A percentile compares a stretch with the other conserved stretches of the same genome.
These are phyloP conservation scores for Rhinichthys osculus DNA, from an alignment of 2,797 vertebrate species.

Conservation along the genomic window DNA sequence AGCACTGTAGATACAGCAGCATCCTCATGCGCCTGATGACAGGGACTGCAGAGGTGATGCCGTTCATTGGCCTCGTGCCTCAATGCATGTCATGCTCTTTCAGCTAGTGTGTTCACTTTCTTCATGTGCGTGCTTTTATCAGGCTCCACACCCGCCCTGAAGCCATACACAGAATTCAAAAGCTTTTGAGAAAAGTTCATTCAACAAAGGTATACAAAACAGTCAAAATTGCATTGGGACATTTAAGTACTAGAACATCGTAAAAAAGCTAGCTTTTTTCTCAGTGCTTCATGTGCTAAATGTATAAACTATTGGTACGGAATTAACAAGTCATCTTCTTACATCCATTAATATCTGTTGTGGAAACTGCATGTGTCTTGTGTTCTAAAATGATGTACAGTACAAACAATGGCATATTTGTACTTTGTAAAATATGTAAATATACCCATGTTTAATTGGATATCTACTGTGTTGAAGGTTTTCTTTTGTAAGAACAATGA, in stretches of 20 bases:
- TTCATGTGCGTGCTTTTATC: not conserved
- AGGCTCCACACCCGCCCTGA: not conserved
- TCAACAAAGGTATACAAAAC: not conserved
- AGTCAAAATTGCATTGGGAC: not conserved
- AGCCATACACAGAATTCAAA: constrained; percentile 27
- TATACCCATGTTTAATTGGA: constrained; percentile 12
- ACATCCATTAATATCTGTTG: not conserved
- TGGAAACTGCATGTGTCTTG: constrained; percentile 33
- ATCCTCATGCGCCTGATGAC: constrained; percentile 57
- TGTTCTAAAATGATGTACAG: constrained; percentile 18
- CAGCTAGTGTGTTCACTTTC: not conserved
- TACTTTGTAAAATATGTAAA: constrained; percentile 48
- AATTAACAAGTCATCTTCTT: not conserved
- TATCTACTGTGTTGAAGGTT: not conserved
- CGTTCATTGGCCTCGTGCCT: constrained; percentile 55
- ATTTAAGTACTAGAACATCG: not conserved
- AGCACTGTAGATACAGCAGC: constrained; percentile 79
- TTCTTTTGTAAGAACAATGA: not conserved
- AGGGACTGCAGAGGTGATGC: constrained; percentile 62
- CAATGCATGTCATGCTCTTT: constrained; percentile 18
- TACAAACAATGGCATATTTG: constrained; percentile 5
- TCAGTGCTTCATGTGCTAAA: constrained; percentile 21
- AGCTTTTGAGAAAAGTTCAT: not conserved
- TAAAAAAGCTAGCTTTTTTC: not conserved
- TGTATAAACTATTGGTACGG: not conserved